Evolutionary conservation across 2,888 invertebrate species (phyloP), one percentile per base, ranked within the genome.

Genomic region (Pachycephus smyrnensis): DNA sequence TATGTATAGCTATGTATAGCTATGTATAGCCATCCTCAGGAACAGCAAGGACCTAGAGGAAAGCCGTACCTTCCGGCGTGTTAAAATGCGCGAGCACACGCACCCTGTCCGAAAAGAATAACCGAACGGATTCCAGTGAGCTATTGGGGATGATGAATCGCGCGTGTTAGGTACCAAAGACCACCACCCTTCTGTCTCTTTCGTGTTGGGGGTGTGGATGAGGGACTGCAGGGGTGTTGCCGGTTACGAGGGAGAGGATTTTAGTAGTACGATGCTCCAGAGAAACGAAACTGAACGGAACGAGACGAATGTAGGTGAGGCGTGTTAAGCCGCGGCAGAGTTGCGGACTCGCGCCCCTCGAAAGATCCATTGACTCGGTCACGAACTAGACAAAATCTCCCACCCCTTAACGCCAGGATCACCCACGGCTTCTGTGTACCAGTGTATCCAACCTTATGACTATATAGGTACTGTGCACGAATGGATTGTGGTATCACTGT

Each of bases 311-410:
- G 83, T 85, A 87, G 86, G 87, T 86, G 37, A 85, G 83, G 75
- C 77, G 80, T 81, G 86, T 86, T 90, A 90, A 90, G 89, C 90
- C 87, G 87, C 80, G 80, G 76, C 79, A 75, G 79, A 81, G 86
- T 87, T 90, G 90, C 90, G 81, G 82, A 81, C 86, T 89, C 89
- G 89, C 87, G 89, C 86, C 81, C 83, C 82, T 80, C 81, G 77
- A 74, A 76, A 77, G 81, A 80, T 82, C 86, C 87, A 90, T 90
- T 90, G 89, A 90, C 85, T 82, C 85, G 85, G 89, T 90, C 90
- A 90, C 89, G 89, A 87, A 87, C 89, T 15, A 30, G 71, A 55
- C 55, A 71, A 76, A 68, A 76, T 69, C 75, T 40, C 36, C 35
- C 78, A 33, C 32, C 71, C 75, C 76, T 69, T 68, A n/a, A 31